phyloP scores from a whole-genome alignment of 2,113 vertebrate species.

The Syngnathus floridae region DNA sequence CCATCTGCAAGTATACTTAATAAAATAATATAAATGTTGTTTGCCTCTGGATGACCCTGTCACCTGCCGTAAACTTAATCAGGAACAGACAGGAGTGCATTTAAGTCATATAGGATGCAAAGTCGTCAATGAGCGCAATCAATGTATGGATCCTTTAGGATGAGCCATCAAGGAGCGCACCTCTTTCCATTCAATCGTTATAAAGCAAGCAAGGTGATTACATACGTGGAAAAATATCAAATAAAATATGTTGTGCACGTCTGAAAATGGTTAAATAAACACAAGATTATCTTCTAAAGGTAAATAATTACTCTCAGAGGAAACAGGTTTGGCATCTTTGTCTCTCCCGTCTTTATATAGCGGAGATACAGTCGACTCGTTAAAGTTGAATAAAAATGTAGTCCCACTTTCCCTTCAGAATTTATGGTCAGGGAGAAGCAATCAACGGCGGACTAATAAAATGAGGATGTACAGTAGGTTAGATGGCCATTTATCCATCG shows the following conservation, averaged over 20 bases:
- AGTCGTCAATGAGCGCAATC: conserved; percentile 48
- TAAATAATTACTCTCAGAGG: conserved; percentile 28
- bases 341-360: conserved; percentile 22
- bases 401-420: conserved; percentile 28
- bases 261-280: conserved; percentile 24
- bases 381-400: conserved; percentile 52
- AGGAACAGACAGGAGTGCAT: conserved; percentile 26
- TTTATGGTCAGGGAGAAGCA: conserved; percentile 32
- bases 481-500: conserved; percentile 27
- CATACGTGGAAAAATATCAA: neutral
- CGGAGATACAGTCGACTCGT: conserved; percentile 49
- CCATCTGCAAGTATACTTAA: neutral
- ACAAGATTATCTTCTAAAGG: conserved; percentile 24
- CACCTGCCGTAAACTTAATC: conserved; percentile 31
- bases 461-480: conserved; percentile 34
- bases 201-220: conserved; percentile 32
- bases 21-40: neutral
- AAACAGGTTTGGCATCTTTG: conserved; percentile 41
- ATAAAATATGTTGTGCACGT: neutral
- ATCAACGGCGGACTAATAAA: conserved; percentile 46
- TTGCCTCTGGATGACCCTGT: conserved; percentile 39
- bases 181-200: conserved; percentile 23
- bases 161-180: conserved; percentile 26
- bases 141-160: conserved; percentile 43
- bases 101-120: conserved; percentile 39